Evolutionary conservation across 2,797 vertebrate species (phyloP).

Genomic region (Cyprinella venusta): DNA sequence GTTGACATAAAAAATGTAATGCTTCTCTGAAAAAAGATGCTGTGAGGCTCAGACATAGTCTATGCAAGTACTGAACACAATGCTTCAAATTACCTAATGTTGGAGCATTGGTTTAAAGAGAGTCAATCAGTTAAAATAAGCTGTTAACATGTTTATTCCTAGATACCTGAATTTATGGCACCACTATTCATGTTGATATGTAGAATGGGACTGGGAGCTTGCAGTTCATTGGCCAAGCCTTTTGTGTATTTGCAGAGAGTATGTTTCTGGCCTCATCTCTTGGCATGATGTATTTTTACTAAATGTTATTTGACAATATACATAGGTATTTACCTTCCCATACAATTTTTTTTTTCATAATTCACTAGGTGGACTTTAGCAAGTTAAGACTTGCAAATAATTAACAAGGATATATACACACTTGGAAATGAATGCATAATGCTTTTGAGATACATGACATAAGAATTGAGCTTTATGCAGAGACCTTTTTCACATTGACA

Average conservation of each 20-base stretch:
- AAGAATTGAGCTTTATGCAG: constrained; percentile 1
- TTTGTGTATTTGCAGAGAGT: constrained; percentile 16
- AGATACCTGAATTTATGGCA: not conserved
- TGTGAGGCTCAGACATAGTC: not conserved
- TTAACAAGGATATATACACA: constrained; percentile 32
- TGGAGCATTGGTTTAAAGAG: not conserved
- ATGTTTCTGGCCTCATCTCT: not conserved
- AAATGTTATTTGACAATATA: constrained; percentile 24
- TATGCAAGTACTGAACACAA: not conserved
- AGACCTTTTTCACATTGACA: constrained; percentile 47
- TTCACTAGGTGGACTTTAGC: constrained; percentile 3
- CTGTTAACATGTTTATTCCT: not conserved
- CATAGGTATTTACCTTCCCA: constrained; percentile 4
- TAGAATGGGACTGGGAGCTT: not conserved
- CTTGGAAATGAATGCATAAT: constrained; percentile 32
- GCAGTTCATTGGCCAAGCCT: not conserved
- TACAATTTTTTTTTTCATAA: not conserved
- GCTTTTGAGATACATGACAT: constrained; percentile 29
- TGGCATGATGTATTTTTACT: not conserved
- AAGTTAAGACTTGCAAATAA: constrained; percentile 35
- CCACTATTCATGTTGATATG: not conserved
- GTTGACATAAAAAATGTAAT: not conserved
- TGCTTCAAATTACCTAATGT: not conserved
- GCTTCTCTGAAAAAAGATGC: not conserved
- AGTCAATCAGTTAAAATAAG: not conserved